Evolutionary conservation across 2,113 vertebrate species (phyloP).

Genomic region (Parotia lawesii): DNA sequence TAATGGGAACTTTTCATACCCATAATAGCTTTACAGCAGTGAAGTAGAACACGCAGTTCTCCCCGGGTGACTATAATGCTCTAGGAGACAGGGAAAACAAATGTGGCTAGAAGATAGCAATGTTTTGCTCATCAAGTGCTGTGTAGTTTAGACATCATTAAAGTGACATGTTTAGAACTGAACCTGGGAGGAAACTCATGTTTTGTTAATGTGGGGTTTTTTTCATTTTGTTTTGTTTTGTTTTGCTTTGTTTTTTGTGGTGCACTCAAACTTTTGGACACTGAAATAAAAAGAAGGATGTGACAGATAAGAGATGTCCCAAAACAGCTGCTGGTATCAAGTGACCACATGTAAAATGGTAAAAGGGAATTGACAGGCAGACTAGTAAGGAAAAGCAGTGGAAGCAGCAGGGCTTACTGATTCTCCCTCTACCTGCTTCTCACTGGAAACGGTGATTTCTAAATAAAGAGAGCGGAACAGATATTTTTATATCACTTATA

Average conservation of each 20-base stretch:
- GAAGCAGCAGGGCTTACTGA: not conserved
- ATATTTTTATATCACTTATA: not conserved
- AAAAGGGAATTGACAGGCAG: not conserved
- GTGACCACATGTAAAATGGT: slow-evolving; percentile 15
- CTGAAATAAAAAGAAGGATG: slow-evolving; percentile 46
- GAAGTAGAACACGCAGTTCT: slow-evolving; percentile 36
- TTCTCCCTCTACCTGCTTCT: not conserved
- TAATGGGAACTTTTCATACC: slow-evolving; percentile 66
- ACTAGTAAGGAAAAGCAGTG: not conserved
- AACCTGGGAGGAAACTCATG: not conserved
- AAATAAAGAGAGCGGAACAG: not conserved
- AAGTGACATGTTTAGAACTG: not conserved
- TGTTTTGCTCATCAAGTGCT: not conserved
- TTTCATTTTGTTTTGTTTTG: not conserved
- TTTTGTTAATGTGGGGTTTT: not conserved
- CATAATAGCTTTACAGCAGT: slow-evolving; percentile 54
- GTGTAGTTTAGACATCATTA: not conserved
- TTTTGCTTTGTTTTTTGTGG: not conserved
- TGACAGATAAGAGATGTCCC: slow-evolving; percentile 42
- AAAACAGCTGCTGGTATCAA: slow-evolving; percentile 61
- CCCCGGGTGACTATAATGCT: slow-evolving; percentile 1
- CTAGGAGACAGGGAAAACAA: not conserved
- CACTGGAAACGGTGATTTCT: not conserved
- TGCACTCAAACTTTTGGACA: slow-evolving; percentile 4
- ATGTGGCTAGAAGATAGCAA: slow-evolving; percentile 10